Percentiles rank a stretch among this genome's conserved stretches.
These are phyloP conservation scores for Melinaea menophilus DNA, from an alignment of 2,888 invertebrate genomes.

Conservation along the genomic window DNA sequence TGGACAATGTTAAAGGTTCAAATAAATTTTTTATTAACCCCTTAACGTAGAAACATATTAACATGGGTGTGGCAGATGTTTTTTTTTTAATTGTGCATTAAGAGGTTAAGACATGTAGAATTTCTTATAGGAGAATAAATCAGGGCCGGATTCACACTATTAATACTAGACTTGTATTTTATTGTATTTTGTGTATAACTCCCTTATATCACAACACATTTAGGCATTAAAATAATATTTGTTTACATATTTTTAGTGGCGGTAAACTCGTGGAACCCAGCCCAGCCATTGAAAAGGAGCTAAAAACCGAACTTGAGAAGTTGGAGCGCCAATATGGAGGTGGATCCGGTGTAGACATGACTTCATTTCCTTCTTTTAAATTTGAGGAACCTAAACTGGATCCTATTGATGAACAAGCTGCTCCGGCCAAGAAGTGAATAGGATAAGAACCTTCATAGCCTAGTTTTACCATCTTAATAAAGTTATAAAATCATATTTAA, in stretches of 20 bases:
- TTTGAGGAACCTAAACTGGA: constrained; percentile 86
- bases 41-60: too few species aligned
- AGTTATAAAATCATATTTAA: constrained; percentile 3
- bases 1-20: background rate
- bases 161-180: too few species aligned
- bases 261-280: constrained; percentile 90
- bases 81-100: too few species aligned
- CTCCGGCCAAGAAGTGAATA: constrained; percentile 55
- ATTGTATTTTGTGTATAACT: background rate
- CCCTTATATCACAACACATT: too few species aligned
- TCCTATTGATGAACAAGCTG: constrained; percentile 76
- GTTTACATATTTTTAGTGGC: constrained; percentile 75
- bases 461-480: constrained; percentile 9
- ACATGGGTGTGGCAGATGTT: too few species aligned
- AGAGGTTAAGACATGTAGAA: too few species aligned
- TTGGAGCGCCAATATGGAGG: constrained; percentile 88
- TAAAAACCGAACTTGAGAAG: constrained; percentile 88
- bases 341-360: constrained; percentile 88
- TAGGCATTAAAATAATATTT: background rate
- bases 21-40: background rate
- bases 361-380: constrained; percentile 91
- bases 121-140: too few species aligned
- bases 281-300: constrained; percentile 85
- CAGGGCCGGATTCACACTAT: too few species aligned
- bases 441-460: constrained; percentile 12